Conservation (phyloP, 2,888 invertebrate genomes). For the Hetaerina titia region DNA sequence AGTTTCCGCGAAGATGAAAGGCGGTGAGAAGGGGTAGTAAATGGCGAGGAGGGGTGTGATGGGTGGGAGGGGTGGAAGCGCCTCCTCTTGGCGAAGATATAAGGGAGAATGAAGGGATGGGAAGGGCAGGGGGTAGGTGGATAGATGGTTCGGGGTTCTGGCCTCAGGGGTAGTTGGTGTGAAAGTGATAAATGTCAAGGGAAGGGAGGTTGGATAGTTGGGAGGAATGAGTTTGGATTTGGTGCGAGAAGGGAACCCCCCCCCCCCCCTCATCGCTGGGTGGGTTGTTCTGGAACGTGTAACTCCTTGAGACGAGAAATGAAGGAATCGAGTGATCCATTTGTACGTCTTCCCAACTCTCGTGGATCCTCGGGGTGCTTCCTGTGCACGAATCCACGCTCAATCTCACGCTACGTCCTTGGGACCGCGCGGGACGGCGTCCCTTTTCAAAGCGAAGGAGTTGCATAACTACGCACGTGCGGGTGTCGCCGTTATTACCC, state of each 20-base stretch:
- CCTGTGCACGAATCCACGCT: too few species aligned
- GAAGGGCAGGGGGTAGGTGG: background rate
- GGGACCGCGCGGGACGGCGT: too few species aligned
- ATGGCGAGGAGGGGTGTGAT: background rate
- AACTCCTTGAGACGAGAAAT: constrained; percentile 11
- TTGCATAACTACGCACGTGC: too few species aligned
- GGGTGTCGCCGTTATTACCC: too few species aligned
- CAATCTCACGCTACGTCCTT: background rate
- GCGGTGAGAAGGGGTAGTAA: background rate
- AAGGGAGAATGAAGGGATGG: background rate
- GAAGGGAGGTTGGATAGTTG: constrained; percentile 21
- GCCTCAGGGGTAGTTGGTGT: background rate
- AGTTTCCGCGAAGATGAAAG: background rate
- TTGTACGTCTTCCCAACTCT: constrained; percentile 32
- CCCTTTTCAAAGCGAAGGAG: background rate
- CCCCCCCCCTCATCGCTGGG: background rate
- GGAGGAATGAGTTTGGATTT: background rate
- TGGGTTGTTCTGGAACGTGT: constrained; percentile 1
- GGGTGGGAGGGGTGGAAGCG: background rate
- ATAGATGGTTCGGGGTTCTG: background rate
- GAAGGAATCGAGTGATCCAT: constrained; percentile 36
- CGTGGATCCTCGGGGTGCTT: constrained; percentile 32
- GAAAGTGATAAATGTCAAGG: constrained; percentile 47
- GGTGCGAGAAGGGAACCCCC: background rate
- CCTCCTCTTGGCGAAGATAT: background rate